Conservation (phyloP, 1,140 invertebrate genomes). For the Carcinoscorpius rotundicauda region DNA sequence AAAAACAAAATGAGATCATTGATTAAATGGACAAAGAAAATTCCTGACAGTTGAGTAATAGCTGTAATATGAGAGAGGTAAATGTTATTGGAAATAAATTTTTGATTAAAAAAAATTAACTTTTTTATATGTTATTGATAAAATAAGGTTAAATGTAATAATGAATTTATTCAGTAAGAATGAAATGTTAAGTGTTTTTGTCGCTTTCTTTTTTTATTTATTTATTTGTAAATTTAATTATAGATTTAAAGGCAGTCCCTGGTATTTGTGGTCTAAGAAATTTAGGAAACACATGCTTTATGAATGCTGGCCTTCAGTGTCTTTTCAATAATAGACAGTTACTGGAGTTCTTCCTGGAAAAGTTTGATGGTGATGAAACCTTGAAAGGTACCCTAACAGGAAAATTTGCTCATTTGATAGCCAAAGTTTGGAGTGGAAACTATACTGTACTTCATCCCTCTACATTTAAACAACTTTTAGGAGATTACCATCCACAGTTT, state of each 20-base stretch:
- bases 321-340: constrained; percentile 38
- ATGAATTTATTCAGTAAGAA: no score
- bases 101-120: no score
- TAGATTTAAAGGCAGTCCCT: constrained; percentile 30
- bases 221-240: no score
- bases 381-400: constrained; percentile 28
- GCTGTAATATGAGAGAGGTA: no score
- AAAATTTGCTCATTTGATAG: constrained; percentile 45
- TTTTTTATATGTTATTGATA: no score
- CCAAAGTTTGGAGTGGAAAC: constrained; percentile 45
- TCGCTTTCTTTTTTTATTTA: no score
- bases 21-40: no score
- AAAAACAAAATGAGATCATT: no score
- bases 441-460: constrained; percentile 38
- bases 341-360: constrained; percentile 42
- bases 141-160: no score
- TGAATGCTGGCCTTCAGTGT: constrained; percentile 55
- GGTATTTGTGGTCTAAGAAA: constrained; percentile 52
- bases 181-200: no score
- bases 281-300: constrained; percentile 57
- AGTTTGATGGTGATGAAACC: constrained; percentile 23
- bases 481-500: constrained; percentile 45
- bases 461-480: constrained; percentile 47
- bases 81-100: no score
- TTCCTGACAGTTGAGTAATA: no score